A percentile compares a stretch with the other conserved stretches of the same genome.
Conservation (phyloP, 2,888 invertebrate genomes). For the Nemotelus nigrinus region DNA sequence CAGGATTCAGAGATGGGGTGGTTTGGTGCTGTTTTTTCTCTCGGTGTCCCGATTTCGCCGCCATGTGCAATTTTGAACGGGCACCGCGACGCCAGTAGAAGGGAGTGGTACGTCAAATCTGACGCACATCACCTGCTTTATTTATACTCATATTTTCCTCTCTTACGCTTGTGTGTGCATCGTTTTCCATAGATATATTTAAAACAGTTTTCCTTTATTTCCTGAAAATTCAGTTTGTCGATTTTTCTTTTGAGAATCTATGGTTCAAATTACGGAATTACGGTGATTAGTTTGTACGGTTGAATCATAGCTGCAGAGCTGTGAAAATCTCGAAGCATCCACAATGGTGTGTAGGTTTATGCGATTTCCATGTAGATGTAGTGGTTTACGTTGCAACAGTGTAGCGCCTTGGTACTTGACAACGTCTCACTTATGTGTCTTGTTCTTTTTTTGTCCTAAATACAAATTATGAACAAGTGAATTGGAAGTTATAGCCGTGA, state of each 20-base stretch:
- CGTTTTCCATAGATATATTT: conserved; percentile 19
- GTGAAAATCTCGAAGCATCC: conserved; percentile 35
- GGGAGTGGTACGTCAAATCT: conserved; percentile 66
- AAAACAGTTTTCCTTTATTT: not conserved
- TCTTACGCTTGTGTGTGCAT: conserved; percentile 42
- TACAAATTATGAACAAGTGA: conserved; percentile 3
- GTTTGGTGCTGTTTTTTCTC: conserved; percentile 10
- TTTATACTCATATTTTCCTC: conserved; percentile 44
- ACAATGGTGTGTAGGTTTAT: conserved; percentile 7
- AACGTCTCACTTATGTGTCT: conserved; percentile 14
- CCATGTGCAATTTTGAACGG: conserved; percentile 49
- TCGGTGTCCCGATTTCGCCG: conserved; percentile 35
- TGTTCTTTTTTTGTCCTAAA: not conserved
- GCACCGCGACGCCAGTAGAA: conserved; percentile 62
- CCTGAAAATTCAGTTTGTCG: too few relatives aligned
- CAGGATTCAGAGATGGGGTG: conserved; percentile 26
- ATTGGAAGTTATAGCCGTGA: conserved; percentile 20
- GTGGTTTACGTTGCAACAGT: conserved; percentile 16
- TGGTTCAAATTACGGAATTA: not conserved
- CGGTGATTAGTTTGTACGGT: not conserved
- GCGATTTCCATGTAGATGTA: conserved; percentile 5
- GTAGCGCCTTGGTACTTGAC: conserved; percentile 6
- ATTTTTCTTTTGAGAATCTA: too few relatives aligned
- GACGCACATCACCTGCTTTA: conserved; percentile 62
- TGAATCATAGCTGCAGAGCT: not conserved